A percentile compares a stretch with the other conserved stretches of the same genome.
These are phyloP conservation scores for Mercenaria mercenaria DNA, from an alignment of 1,140 invertebrate genomes.

Conservation along the genomic window DNA sequence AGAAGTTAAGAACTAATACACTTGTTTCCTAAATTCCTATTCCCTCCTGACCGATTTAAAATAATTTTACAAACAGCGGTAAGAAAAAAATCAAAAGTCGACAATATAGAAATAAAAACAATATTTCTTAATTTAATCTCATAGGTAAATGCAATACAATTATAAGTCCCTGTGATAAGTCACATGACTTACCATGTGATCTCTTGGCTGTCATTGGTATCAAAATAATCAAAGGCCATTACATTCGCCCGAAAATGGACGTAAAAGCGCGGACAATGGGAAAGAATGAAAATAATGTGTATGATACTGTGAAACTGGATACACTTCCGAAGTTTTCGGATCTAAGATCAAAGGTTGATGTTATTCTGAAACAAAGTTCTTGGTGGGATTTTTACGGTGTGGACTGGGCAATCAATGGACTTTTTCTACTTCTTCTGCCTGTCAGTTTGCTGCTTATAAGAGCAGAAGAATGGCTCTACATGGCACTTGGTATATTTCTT, in stretches of 20 bases:
- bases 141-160: no score
- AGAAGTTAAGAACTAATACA: no score
- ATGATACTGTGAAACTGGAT: conserved; percentile 74
- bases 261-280: neutral
- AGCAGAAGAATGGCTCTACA: conserved; percentile 17
- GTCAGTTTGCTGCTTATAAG: conserved; percentile 71
- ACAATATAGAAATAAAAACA: no score
- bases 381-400: conserved; percentile 82
- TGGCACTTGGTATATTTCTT: conserved; percentile 72
- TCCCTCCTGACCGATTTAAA: no score
- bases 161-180: neutral
- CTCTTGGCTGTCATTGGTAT: neutral
- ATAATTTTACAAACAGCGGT: no score
- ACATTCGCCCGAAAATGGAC: neutral
- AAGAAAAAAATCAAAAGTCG: no score
- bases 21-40: no score
- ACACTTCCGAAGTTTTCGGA: conserved; percentile 77
- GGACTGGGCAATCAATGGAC: conserved; percentile 74
- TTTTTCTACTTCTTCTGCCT: conserved; percentile 59
- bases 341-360: conserved; percentile 73
- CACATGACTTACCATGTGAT: conserved; percentile 37
- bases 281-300: conserved; percentile 32
- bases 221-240: neutral
- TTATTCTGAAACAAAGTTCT: conserved; percentile 64
- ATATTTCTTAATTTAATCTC: no score